These are phyloP conservation scores for Neotoma lepida DNA, from an alignment of 2,113 vertebrate species.

Conservation along the genomic window DNA sequence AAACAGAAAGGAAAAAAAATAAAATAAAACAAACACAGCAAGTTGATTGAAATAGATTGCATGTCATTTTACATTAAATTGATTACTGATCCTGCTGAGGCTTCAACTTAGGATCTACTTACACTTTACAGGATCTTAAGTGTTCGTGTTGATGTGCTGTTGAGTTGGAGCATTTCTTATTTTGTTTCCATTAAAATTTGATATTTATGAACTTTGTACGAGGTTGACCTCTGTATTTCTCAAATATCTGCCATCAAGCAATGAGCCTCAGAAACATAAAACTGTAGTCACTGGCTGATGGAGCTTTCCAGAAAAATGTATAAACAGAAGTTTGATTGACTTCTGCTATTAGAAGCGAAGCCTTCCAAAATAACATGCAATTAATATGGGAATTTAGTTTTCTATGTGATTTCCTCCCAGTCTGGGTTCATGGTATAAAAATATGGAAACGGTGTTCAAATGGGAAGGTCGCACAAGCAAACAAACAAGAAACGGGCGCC, in stretches of 20 bases:
- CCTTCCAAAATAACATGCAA: slow-evolving; percentile 69
- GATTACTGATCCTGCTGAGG: slow-evolving; percentile 64
- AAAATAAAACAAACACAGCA: slow-evolving; percentile 62
- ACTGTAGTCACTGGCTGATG: slow-evolving; percentile 33
- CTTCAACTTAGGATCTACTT: not conserved
- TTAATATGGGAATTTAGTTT: slow-evolving; percentile 58
- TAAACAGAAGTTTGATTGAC: slow-evolving; percentile 54
- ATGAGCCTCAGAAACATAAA: not conserved
- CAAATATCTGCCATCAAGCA: not conserved
- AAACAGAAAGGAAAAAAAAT: slow-evolving; percentile 60
- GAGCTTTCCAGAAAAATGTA: slow-evolving; percentile 58
- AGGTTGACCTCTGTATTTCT: slow-evolving; percentile 35
- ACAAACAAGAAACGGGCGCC: slow-evolving; percentile 35
- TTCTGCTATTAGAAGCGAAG: slow-evolving; percentile 61
- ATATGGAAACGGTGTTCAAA: not conserved
- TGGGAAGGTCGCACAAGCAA: not conserved
- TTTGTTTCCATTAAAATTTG: slow-evolving; percentile 47
- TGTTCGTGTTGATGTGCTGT: not conserved
- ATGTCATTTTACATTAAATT: slow-evolving; percentile 67
- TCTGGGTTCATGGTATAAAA: slow-evolving; percentile 46
- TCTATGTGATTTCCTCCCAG: slow-evolving; percentile 44
- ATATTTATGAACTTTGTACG: not conserved
- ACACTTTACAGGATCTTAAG: slow-evolving; percentile 25
- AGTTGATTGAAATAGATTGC: slow-evolving; percentile 73
- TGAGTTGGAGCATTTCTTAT: not conserved